Evolutionary conservation across 1,140 invertebrate genomes (phyloP).

Genomic region (Meteorus sp.): DNA sequence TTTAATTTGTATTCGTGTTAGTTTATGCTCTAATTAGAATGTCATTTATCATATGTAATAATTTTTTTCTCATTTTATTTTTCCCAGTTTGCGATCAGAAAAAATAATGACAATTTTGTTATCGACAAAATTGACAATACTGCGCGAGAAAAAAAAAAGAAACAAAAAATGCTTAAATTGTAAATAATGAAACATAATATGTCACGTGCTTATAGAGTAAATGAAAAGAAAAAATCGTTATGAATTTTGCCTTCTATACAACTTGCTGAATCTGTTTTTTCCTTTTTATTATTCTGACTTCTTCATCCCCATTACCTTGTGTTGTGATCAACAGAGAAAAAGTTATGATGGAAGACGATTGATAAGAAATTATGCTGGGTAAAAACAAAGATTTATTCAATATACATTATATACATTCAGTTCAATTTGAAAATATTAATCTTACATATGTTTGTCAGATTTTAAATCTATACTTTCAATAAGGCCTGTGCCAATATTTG

Average conservation of each 20-base stretch:
- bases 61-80: too few species aligned
- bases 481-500: slow-evolving; percentile 66
- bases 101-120: slow-evolving; percentile 10
- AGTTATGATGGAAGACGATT: not conserved
- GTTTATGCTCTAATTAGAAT: not conserved
- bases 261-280: too few species aligned
- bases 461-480: slow-evolving; percentile 60
- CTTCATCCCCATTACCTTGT: not conserved
- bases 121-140: slow-evolving; percentile 5
- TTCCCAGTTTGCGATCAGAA: not conserved
- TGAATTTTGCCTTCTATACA: slow-evolving; percentile 24
- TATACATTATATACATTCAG: not conserved
- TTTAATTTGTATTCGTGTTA: slow-evolving; percentile 22
- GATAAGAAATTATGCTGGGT: slow-evolving; percentile 23
- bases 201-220: slow-evolving; percentile 41
- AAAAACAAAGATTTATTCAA: slow-evolving; percentile 13
- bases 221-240: slow-evolving; percentile 31
- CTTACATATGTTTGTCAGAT: slow-evolving; percentile 34
- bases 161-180: slow-evolving; percentile 25
- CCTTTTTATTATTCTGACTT: slow-evolving; percentile 13
- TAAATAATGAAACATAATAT: slow-evolving; percentile 29
- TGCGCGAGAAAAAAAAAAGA: too few species aligned
- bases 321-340: not conserved
- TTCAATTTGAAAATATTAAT: slow-evolving; percentile 26
- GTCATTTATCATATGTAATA: not conserved